Conservation (phyloP, 2,888 invertebrate species). For the Callosobruchus maculatus region DNA sequence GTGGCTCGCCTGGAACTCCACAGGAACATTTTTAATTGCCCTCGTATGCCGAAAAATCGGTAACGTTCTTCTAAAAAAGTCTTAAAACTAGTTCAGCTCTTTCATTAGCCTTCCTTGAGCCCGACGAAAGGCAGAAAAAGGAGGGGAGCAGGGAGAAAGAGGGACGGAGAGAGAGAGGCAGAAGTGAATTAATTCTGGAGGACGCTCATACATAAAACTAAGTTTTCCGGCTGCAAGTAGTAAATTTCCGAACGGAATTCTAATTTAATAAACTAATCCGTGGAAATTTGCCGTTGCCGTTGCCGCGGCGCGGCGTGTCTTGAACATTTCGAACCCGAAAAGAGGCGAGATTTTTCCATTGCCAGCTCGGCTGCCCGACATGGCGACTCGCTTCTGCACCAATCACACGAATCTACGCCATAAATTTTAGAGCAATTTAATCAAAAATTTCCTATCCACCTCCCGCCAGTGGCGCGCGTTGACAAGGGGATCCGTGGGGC, state of each 20-base stretch:
- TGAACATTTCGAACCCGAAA: not conserved
- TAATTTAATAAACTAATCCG: constrained; percentile 25
- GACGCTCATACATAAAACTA: constrained; percentile 2
- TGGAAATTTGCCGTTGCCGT: constrained; percentile 11
- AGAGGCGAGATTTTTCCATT: constrained; percentile 17
- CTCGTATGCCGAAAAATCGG: not conserved
- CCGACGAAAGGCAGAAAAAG: not conserved
- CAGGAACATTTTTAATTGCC: too few species aligned
- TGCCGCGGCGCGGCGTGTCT: not conserved
- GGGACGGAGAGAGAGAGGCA: not conserved
- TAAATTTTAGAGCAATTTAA: constrained; percentile 44
- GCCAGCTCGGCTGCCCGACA: not conserved
- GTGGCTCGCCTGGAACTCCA: too few species aligned
- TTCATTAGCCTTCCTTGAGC: not conserved
- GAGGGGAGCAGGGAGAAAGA: not conserved
- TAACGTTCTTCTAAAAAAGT: not conserved
- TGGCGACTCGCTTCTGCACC: constrained; percentile 4
- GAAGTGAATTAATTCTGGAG: not conserved
- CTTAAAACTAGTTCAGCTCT: not conserved
- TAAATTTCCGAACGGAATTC: constrained; percentile 15
- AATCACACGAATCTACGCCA: constrained; percentile 34
- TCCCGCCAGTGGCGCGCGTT: constrained; percentile 6
- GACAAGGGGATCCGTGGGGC: not conserved
- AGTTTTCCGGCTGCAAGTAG: constrained; percentile 12
- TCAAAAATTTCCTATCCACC: constrained; percentile 36